Evolutionary conservation across 2,888 invertebrate species (phyloP).

Genomic region (Sialis fuliginosa): DNA sequence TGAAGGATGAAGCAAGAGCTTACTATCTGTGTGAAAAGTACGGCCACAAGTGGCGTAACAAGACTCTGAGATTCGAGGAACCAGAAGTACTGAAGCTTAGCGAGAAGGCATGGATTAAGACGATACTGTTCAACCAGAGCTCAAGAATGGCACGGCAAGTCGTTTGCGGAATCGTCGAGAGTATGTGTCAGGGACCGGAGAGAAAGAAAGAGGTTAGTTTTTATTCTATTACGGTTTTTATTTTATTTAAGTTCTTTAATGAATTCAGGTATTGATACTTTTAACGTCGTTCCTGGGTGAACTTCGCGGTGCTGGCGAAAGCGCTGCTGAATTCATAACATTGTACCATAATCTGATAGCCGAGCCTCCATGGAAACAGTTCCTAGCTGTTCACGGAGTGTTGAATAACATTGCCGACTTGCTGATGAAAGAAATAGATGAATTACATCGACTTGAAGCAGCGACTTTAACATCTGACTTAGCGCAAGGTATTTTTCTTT

Average conservation of each 20-base stretch:
- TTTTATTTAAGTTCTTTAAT: conserved; percentile 2
- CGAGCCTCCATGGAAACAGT: conserved; percentile 84
- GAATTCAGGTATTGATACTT: conserved; percentile 53
- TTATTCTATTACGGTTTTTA: neutral
- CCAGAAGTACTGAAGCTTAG: conserved; percentile 40
- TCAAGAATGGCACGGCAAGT: conserved; percentile 77
- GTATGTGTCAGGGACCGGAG: conserved; percentile 51
- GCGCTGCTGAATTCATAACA: conserved; percentile 76
- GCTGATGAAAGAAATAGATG: conserved; percentile 74
- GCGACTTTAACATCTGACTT: conserved; percentile 86
- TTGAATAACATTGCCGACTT: conserved; percentile 69
- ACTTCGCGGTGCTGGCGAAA: conserved; percentile 75
- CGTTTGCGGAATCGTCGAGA: conserved; percentile 75
- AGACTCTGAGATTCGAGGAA: conserved; percentile 19
- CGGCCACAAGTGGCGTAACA: conserved; percentile 44
- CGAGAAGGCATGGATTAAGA: conserved; percentile 71
- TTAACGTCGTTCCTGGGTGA: conserved; percentile 78
- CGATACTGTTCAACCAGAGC: conserved; percentile 83
- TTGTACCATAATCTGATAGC: conserved; percentile 74
- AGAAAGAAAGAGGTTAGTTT: conserved; percentile 41
- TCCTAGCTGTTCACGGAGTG: conserved; percentile 74
- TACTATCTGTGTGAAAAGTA: conserved; percentile 61
- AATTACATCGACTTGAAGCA: conserved; percentile 76
- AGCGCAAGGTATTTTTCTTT: conserved; percentile 47
- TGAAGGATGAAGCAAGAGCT: conserved; percentile 12